Base-by-base conservation (phyloP, 2,888 invertebrate genomes). In the Sericinus montela region DNA sequence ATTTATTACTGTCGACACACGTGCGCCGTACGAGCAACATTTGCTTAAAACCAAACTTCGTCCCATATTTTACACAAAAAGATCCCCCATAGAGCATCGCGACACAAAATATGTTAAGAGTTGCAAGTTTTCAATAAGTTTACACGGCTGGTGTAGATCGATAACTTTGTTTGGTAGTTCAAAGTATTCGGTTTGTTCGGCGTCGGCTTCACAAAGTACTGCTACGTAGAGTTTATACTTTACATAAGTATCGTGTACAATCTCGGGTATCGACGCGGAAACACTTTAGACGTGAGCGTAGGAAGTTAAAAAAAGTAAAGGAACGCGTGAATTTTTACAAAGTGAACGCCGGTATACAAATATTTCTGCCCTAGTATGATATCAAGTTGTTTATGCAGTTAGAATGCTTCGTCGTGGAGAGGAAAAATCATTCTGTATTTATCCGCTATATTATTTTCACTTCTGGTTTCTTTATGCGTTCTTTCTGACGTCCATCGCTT, bases 71-170 rank as follows among this genome's bases (percentile, higher is more conserved):
- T 46, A 54, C 48, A 47, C 45, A 48, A 45, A 48, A 45, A 48
- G 45, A 51, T 46, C 41, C 47, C 48, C 46, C 40, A 40, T 46
- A 23, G 51, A 48, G 48, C 41, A 36, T 48, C 46, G 49, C 40
- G 50, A 52, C 52, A 45, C 52, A 45, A 51, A 54, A 50, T 53
- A 51, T 48, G 48, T 51, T 48, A 45, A 64, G 61, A 63, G 60
- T 54, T 55, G 57, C 55, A 63, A 65, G 58, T 65, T 60, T 59
- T 45, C 52, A 48, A 65, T 58, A 71, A 65, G 65, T 69, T 66
- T 51, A 48, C 53, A 46, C 56, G 47, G 50, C 65, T 51, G 48
- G 50, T 50, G 54, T 41, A 51, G 62, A 63, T 66, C 70, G 59
- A 67, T 72, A 68, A 56, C 59, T 45, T 41, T 45, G 50, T 45